These are phyloP conservation scores for Archaeoteleia sp. DNA, from an alignment of 2,888 invertebrate genomes.

Conservation along the genomic window DNA sequence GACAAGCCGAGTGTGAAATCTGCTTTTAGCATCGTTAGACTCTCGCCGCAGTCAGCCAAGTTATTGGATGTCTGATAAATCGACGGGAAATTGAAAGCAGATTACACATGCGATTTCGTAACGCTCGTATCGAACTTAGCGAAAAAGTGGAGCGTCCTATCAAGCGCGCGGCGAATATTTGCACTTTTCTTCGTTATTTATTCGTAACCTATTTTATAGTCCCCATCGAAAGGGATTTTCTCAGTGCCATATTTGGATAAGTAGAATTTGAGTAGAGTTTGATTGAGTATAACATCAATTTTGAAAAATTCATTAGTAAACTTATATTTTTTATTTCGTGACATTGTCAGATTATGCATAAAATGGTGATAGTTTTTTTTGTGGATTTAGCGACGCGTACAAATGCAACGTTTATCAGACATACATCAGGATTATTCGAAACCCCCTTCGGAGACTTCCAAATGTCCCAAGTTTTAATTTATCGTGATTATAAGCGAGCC, in stretches of 20 bases:
- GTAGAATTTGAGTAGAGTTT: too few species aligned
- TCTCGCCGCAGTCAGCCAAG: conserved; percentile 53
- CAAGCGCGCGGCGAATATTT: too few species aligned
- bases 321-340: too few species aligned
- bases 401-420: conserved; percentile 43
- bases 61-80: conserved; percentile 58
- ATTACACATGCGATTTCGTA: conserved; percentile 50
- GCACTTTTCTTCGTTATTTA: background rate
- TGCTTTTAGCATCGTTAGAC: conserved; percentile 62
- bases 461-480: conserved; percentile 49
- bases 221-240: too few species aligned
- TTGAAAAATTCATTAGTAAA: too few species aligned
- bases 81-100: conserved; percentile 59
- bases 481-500: conserved; percentile 45
- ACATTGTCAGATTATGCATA: too few species aligned
- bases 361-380: too few species aligned
- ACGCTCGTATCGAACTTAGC: conserved; percentile 5
- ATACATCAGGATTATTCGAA: conserved; percentile 61
- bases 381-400: background rate
- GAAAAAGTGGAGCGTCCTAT: too few species aligned
- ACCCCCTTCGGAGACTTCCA: conserved; percentile 55
- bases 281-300: too few species aligned
- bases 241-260: too few species aligned
- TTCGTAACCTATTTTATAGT: too few species aligned
- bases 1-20: conserved; percentile 64